Conservation (phyloP, 2,113 vertebrate genomes). For the Corapipo altera region DNA sequence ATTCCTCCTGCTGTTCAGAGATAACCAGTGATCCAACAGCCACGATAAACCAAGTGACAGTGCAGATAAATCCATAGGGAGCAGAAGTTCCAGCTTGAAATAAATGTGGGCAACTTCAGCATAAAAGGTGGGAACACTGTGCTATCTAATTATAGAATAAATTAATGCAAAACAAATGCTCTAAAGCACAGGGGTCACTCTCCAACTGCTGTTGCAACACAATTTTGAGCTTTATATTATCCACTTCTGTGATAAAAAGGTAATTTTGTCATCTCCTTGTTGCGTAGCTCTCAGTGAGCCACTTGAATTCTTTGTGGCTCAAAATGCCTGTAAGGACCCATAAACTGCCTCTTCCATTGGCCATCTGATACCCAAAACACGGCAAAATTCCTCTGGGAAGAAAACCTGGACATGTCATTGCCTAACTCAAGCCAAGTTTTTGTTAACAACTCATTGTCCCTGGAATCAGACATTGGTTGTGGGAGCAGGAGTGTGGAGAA, state of each 20-base stretch:
- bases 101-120: neutral
- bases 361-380: neutral
- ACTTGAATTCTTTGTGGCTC: neutral
- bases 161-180: neutral
- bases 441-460: neutral
- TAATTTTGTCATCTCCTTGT: neutral
- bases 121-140: neutral
- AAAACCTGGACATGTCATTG: neutral
- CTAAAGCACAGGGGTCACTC: neutral
- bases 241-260: neutral
- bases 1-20: neutral
- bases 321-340: neutral
- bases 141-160: neutral
- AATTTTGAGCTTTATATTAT: neutral
- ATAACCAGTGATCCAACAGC: neutral
- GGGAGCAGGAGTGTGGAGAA: neutral
- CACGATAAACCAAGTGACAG: neutral
- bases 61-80: constrained; percentile 19
- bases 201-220: neutral
- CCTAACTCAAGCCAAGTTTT: neutral
- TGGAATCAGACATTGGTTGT: neutral
- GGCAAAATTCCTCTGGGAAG: neutral
- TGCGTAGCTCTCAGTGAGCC: neutral
- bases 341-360: neutral
- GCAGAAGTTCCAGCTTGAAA: neutral